These are phyloP conservation scores for Callimorpha dominula DNA, from an alignment of 2,888 invertebrate species.

Conservation along the genomic window DNA sequence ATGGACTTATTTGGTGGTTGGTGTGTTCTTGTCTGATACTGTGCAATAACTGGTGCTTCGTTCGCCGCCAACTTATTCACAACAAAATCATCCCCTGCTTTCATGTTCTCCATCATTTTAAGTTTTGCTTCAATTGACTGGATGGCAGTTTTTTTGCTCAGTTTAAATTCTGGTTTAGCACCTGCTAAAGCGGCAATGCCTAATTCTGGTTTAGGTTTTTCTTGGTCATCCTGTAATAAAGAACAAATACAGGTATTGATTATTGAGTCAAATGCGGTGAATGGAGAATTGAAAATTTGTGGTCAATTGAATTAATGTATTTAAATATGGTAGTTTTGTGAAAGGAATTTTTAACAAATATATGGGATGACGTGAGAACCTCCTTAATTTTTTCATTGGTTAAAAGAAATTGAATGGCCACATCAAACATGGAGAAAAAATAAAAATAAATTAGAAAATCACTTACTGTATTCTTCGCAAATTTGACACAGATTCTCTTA, in stretches of 20 bases:
- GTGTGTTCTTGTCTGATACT: constrained; percentile 88
- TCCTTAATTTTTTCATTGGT: too few relatives aligned
- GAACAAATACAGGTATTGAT: not conserved
- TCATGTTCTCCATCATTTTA: constrained; percentile 91
- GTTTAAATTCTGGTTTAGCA: constrained; percentile 86
- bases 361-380: too few relatives aligned
- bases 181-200: constrained; percentile 93
- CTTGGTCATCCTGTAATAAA: constrained; percentile 89
- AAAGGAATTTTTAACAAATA: too few relatives aligned
- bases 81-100: constrained; percentile 90
- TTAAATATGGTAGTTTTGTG: not conserved
- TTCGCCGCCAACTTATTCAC: constrained; percentile 90
- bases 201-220: constrained; percentile 91
- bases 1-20: constrained; percentile 73
- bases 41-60: constrained; percentile 89
- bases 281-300: not conserved
- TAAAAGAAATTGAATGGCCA: too few relatives aligned
- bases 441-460: not conserved
- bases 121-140: constrained; percentile 96
- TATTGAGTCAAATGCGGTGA: not conserved
- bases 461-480: constrained; percentile 90
- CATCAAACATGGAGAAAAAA: too few relatives aligned
- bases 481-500: constrained; percentile 92
- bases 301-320: not conserved
- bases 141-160: constrained; percentile 93